Percentiles rank a stretch among this genome's conserved stretches.
These are phyloP conservation scores for Gambusia affinis DNA, from an alignment of 2,113 vertebrate genomes.

Conservation along the genomic window DNA sequence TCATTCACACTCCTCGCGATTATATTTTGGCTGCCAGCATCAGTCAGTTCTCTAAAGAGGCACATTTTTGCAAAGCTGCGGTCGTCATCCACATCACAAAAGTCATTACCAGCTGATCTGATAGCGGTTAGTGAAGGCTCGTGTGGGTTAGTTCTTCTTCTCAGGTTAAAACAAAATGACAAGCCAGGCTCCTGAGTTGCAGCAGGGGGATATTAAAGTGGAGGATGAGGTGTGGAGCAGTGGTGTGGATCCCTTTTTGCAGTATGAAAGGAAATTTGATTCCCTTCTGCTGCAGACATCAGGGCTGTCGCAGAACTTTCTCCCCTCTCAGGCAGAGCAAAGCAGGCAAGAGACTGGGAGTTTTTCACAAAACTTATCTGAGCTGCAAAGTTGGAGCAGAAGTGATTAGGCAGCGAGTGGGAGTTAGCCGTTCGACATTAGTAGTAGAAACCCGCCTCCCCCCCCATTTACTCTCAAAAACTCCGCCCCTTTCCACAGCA, in stretches of 20 bases:
- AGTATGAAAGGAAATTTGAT: conserved; percentile 65
- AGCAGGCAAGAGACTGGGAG: not conserved
- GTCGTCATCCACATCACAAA: conserved; percentile 49
- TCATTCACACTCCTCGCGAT: conserved; percentile 46
- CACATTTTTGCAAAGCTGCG: conserved; percentile 34
- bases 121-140: conserved; percentile 39
- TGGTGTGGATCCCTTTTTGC: conserved; percentile 66
- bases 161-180: conserved; percentile 57
- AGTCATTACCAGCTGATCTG: conserved; percentile 65
- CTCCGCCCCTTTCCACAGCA: conserved; percentile 22
- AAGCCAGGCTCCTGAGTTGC: conserved; percentile 48
- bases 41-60: conserved; percentile 47
- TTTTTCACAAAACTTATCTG: conserved; percentile 10
- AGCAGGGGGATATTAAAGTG: conserved; percentile 51
- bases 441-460: conserved; percentile 12
- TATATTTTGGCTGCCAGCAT: conserved; percentile 45
- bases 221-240: conserved; percentile 60
- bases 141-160: conserved; percentile 25
- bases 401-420: conserved; percentile 19
- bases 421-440: conserved; percentile 9
- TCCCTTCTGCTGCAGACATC: conserved; percentile 57
- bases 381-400: conserved; percentile 16
- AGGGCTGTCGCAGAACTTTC: conserved; percentile 47
- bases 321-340: conserved; percentile 28
- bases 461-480: conserved; percentile 30